These are phyloP conservation scores for Ooceraea biroi DNA, from an alignment of 1,140 invertebrate genomes.

Conservation along the genomic window DNA sequence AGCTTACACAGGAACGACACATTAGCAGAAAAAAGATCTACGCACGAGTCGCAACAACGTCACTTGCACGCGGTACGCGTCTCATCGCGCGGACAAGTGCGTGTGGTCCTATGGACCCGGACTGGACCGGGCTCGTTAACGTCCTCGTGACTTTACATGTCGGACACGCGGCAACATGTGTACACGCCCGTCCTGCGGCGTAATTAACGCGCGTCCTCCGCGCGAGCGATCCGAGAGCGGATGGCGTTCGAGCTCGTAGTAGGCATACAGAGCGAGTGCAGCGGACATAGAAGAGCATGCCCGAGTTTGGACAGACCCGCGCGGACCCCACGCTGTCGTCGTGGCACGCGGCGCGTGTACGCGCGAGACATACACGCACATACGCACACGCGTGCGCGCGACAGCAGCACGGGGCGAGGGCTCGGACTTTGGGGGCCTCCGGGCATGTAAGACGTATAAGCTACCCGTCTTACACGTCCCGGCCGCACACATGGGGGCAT, in stretches of 20 bases:
- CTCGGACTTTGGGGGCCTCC: constrained; percentile 67
- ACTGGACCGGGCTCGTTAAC: constrained; percentile 46
- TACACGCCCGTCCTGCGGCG: constrained; percentile 31
- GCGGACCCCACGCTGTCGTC: constrained; percentile 11
- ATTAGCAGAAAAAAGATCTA: neutral
- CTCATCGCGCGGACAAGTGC: constrained; percentile 20
- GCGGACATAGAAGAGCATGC: constrained; percentile 1
- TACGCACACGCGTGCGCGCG: constrained; percentile 35
- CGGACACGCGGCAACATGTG: neutral
- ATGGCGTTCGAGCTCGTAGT: neutral
- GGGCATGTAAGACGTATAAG: constrained; percentile 73
- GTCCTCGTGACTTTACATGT: constrained; percentile 54
- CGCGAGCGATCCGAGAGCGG: neutral
- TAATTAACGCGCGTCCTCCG: constrained; percentile 60
- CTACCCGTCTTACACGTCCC: constrained; percentile 72
- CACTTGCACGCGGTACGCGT: neutral
- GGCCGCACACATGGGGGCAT: constrained; percentile 67
- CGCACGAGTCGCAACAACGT: neutral
- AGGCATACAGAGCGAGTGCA: neutral
- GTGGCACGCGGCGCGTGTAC: neutral
- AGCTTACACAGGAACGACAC: neutral
- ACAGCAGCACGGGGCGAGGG: constrained; percentile 66
- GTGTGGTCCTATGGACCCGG: too few relatives aligned
- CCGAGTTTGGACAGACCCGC: constrained; percentile 23
- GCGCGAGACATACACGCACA: neutral